Percentiles rank a stretch among this genome's conserved stretches.
phyloP scores from a whole-genome alignment of 2,113 vertebrate genomes.

The Hystrix cristata region DNA sequence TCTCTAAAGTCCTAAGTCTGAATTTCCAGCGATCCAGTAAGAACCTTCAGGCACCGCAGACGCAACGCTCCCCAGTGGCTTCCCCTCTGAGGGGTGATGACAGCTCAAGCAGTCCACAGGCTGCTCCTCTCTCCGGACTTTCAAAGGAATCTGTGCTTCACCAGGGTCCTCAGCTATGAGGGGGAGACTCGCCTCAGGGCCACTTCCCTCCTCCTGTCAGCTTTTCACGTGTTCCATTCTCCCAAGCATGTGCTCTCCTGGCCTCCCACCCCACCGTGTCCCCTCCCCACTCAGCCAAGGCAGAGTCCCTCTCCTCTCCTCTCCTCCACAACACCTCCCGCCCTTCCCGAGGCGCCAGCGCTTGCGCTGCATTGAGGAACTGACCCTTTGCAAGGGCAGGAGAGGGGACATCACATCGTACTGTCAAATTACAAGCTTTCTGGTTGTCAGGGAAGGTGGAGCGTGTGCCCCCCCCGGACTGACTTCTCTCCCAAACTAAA shows the following conservation, averaged over 20 bases:
- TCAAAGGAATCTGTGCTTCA: background rate
- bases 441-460: background rate
- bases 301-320: background rate
- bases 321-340: background rate
- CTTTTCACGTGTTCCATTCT: background rate
- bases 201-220: background rate
- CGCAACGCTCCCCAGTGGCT: background rate
- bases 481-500: slow-evolving; percentile 46
- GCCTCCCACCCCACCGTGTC: background rate
- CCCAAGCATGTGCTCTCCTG: background rate
- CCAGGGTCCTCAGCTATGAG: background rate
- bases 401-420: background rate
- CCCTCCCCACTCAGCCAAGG: background rate
- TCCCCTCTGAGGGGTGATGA: background rate
- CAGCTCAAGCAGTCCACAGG: background rate
- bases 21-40: background rate
- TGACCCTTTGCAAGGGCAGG: background rate
- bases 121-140: background rate
- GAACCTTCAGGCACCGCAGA: background rate
- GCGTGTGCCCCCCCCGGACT: background rate
- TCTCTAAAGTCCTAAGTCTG: background rate
- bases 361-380: background rate
- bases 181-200: background rate
- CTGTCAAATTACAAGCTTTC: background rate
- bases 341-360: background rate